Base-by-base conservation (phyloP, 2,797 vertebrate species). In the Scolopax rusticola region DNA sequence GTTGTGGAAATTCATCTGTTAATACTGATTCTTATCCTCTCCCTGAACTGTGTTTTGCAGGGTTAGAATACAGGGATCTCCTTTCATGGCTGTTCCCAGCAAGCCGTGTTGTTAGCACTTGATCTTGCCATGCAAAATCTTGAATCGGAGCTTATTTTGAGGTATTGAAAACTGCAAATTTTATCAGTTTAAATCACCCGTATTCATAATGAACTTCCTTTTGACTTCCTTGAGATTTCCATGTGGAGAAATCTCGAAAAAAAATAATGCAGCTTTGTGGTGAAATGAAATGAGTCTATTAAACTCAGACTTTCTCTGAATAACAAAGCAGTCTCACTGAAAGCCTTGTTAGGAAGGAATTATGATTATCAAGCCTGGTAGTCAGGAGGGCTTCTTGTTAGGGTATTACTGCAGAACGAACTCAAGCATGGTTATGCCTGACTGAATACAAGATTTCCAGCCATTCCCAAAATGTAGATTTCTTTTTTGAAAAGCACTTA, bases 271-370 rank as follows among this genome's bases (percentile, higher is more conserved):
- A 80, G 30, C 33, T 76, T 73, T 87, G 43, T 90, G 54, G 20
- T 71, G 40, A 84, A 86, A 90, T 81, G 82, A 30, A 8, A 36
- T 65, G 57, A 84, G 75, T 91, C 41, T 70, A 64, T 88, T 89
- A 21, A 88, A 21, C 15, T 82, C 53, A 40, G 80, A 25, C 43
- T 82, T 67, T 27, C 38, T 80, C 4, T 8, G 80, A 89, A 94
- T 89, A 89, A 89, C 65, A 47, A 87, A 75, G 60, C 53, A 65
- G 15, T 65, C 70, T 81, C 18, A 27, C 51, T 87, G 87, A 80
- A 91, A 90, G 47, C 36, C 70, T 84, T 94, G 77, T 90, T 88
- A 87, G 83, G 59, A 70, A 84, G 32, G 83, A 93, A 89, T 87
- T 95, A 61, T 0, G 8, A 81, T 95, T 94, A 93, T 82, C 56